Percentiles rank a stretch among this genome's conserved stretches.
phyloP scores from a whole-genome alignment of 1,140 invertebrate genomes.

The Sycophaga agraensis region DNA sequence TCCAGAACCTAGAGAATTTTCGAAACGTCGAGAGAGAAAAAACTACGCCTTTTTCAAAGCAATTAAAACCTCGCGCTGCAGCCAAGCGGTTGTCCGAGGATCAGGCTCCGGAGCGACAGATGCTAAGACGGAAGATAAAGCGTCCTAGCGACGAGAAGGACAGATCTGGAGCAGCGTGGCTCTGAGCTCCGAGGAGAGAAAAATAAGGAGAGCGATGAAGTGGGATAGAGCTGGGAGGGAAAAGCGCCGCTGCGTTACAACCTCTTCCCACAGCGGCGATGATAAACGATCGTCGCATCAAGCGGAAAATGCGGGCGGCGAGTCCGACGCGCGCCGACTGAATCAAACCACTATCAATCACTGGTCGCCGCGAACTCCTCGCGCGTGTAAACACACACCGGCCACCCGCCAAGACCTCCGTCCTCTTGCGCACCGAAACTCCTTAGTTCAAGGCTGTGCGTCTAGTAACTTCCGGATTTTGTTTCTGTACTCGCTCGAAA shows the following conservation, averaged over 20 bases:
- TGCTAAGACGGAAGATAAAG: too few species aligned
- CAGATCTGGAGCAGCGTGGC: background rate
- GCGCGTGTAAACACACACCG: slow-evolving; percentile 34
- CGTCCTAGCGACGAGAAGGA: too few species aligned
- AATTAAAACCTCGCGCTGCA: too few species aligned
- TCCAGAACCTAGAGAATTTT: too few species aligned
- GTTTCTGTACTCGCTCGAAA: too few species aligned
- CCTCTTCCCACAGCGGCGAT: slow-evolving; percentile 33
- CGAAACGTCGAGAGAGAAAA: too few species aligned
- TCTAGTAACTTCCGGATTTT: too few species aligned
- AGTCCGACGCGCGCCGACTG: slow-evolving; percentile 37
- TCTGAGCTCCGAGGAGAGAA: slow-evolving; percentile 25
- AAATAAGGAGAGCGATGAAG: slow-evolving; percentile 30
- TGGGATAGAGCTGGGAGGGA: slow-evolving; percentile 33
- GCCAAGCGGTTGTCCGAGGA: too few species aligned
- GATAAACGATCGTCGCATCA: slow-evolving; percentile 44
- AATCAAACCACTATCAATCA: slow-evolving; percentile 49
- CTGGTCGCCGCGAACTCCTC: slow-evolving; percentile 26
- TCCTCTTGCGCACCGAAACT: too few species aligned
- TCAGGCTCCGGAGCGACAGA: too few species aligned
- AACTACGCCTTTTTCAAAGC: too few species aligned
- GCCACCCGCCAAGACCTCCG: background rate
- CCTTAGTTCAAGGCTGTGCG: too few species aligned
- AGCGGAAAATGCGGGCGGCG: slow-evolving; percentile 39
- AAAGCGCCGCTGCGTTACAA: slow-evolving; percentile 15